Evolutionary conservation across 2,888 invertebrate species (phyloP).

Genomic region (Lamellibrachia columna): DNA sequence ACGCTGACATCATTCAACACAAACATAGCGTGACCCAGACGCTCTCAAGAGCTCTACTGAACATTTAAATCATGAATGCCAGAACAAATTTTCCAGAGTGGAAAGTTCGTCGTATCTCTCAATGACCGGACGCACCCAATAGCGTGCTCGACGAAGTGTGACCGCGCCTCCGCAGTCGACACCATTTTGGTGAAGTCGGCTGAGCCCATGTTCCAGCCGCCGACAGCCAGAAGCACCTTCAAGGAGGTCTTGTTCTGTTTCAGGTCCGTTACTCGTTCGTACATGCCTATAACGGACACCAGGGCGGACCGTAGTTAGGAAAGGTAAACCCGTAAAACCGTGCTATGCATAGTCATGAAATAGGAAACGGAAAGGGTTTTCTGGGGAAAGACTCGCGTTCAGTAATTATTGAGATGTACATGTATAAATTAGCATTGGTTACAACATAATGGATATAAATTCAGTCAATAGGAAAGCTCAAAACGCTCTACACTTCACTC

Average conservation of each 20-base stretch:
- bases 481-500: too few relatives aligned
- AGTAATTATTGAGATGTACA: not conserved
- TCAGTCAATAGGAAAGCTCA: not conserved
- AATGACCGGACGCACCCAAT: conserved; percentile 4
- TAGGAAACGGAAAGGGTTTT: not conserved
- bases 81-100: not conserved
- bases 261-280: conserved; percentile 6
- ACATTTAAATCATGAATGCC: not conserved
- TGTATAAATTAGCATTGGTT: not conserved
- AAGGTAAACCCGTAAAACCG: not conserved
- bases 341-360: not conserved
- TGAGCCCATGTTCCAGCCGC: conserved; percentile 4
- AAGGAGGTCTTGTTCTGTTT: not conserved
- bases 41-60: not conserved
- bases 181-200: not conserved
- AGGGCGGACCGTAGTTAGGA: not conserved
- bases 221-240: conserved; percentile 2
- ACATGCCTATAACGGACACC: not conserved
- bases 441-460: not conserved
- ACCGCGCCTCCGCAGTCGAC: not conserved
- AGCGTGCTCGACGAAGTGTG: not conserved
- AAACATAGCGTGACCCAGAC: not conserved
- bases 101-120: not conserved
- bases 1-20: too few relatives aligned
- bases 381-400: not conserved